These are phyloP conservation scores for Icerya purchasi DNA, from an alignment of 2,888 invertebrate genomes.

Conservation along the genomic window DNA sequence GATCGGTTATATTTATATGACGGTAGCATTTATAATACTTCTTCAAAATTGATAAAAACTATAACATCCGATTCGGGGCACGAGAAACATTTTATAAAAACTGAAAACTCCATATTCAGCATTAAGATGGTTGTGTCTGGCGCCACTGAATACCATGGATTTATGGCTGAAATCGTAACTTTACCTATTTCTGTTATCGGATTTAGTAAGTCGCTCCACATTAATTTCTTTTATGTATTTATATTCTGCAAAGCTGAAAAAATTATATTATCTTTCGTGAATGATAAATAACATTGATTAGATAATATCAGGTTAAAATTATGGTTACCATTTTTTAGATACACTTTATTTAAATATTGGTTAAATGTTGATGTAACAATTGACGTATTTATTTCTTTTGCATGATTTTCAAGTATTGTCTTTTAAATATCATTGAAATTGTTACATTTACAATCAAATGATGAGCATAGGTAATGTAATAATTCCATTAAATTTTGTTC, in stretches of 20 bases:
- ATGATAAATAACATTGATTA: neutral
- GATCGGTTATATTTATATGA: conserved; percentile 75
- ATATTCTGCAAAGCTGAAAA: conserved; percentile 2
- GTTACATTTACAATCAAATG: no score
- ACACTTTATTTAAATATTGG: neutral
- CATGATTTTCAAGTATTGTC: no score
- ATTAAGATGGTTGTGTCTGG: conserved; percentile 84
- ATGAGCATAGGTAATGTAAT: no score
- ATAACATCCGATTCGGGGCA: conserved; percentile 47
- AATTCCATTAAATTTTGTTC: no score
- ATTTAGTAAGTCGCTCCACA: conserved; percentile 43
- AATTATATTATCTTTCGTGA: no score
- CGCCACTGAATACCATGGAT: conserved; percentile 69
- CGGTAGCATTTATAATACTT: conserved; percentile 76
- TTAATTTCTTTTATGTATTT: neutral
- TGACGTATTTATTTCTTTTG: no score
- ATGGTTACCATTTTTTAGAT: neutral
- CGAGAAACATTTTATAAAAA: conserved; percentile 53
- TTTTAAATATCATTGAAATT: no score
- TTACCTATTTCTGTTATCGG: conserved; percentile 78
- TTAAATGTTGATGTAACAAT: neutral
- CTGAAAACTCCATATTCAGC: conserved; percentile 58
- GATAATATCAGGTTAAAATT: neutral
- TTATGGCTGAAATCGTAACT: conserved; percentile 90
- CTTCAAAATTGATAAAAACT: conserved; percentile 30